Evolutionary conservation across 2,797 vertebrate genomes (phyloP), one percentile per base, ranked within the genome.

Genomic region (Enteromius trimaculatus): DNA sequence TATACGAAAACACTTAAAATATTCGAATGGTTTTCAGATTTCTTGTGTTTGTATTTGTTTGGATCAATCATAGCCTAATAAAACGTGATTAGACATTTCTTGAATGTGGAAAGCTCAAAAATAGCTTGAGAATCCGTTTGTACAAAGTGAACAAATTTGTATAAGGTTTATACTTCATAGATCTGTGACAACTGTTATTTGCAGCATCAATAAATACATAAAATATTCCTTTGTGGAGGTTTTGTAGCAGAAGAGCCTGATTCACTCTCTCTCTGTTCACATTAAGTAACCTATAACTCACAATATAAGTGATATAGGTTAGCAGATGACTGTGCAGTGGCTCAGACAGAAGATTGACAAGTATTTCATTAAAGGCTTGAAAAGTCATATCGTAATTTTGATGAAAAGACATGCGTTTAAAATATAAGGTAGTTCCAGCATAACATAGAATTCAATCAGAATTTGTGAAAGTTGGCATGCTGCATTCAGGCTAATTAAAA

Each of bases 31-130:
- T 17, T 62, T 72, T 60, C 10, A 37, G 16, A 55, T 39, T 68
- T 51, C 44, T 65, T 37, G 71, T 80, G 70, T 77, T 71, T 85
- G 69, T 85, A 85, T 83, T 83, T 85, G 77, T 85, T 87, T 87
- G 74, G 71, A 82, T 39, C 17, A 72, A 74, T 74, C 31, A 19
- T 78, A 53, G 49, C 16, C 16, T 49, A 76, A 86, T 82, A 84
- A 71, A 82, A 77, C 11, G 26, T 70, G n/a, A 55, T 82, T 49
- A 75, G 81, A 65, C 71, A 65, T 37, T n/a, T 77, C 1, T 37
- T 64, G 65, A 9, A 47, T 81, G 70, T 85, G 58, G 21, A 76
- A 81, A 58, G 39, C 8, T 29, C 26, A 23, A 77, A 19, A 17
- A 39, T 58, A 70, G 49, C 23, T 62, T 60, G n/a, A 47, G 39